A percentile compares a stretch with the other conserved stretches of the same genome.
Conservation (phyloP, 2,797 vertebrate species). For the Poeciliopsis paucimaculata region DNA sequence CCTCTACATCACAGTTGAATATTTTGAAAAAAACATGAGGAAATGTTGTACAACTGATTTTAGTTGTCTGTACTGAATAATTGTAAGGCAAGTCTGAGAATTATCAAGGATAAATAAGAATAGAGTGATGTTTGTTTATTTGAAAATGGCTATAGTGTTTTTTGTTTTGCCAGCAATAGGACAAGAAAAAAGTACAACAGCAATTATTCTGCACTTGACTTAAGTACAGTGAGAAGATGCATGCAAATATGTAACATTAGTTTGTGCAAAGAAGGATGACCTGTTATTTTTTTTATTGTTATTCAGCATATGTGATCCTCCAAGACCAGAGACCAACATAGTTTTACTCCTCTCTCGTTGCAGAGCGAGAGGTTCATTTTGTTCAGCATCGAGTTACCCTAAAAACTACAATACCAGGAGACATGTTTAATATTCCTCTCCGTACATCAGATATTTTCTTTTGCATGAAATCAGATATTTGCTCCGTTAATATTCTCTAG, state of each 20-base stretch:
- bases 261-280: neutral
- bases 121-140: neutral
- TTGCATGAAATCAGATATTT: conserved; percentile 81
- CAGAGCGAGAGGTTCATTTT: conserved; percentile 50
- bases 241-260: neutral
- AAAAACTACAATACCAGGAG: conserved; percentile 64
- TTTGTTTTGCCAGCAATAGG: neutral
- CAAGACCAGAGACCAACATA: conserved; percentile 11
- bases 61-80: neutral
- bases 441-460: conserved; percentile 76
- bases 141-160: neutral
- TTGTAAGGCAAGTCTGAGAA: neutral
- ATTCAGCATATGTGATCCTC: conserved; percentile 26
- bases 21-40: neutral
- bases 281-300: neutral
- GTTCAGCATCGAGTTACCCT: conserved; percentile 43
- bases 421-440: conserved; percentile 74
- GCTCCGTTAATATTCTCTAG: conserved; percentile 77
- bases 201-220: neutral
- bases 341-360: neutral
- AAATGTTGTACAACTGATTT: neutral
- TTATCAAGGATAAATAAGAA: neutral
- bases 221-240: neutral
- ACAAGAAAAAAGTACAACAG: neutral
- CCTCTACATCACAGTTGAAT: neutral